These are phyloP conservation scores for Euplexia lucipara DNA, from an alignment of 2,888 invertebrate species.

Conservation along the genomic window DNA sequence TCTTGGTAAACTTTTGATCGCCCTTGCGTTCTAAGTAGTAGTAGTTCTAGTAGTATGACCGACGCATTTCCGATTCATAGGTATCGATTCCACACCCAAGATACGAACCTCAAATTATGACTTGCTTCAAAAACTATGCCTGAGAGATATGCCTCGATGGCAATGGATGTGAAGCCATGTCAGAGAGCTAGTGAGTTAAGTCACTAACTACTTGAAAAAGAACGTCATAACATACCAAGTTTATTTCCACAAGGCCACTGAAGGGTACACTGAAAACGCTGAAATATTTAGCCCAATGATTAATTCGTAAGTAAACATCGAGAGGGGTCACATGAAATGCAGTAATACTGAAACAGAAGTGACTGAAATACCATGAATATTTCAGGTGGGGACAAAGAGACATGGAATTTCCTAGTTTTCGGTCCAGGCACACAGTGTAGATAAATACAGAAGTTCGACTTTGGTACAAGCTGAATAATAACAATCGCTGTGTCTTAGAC, in stretches of 20 bases:
- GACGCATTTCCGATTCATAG: no score
- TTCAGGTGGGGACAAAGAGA: conserved; percentile 57
- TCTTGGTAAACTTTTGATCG: not conserved
- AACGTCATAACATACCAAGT: conserved; percentile 15
- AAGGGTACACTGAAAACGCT: conserved; percentile 12
- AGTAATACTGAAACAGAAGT: conserved; percentile 44
- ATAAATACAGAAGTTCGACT: conserved; percentile 13
- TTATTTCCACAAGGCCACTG: conserved; percentile 6
- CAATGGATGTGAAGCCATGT: no score
- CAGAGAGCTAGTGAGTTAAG: no score
- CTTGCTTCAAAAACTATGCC: no score
- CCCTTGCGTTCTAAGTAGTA: no score
- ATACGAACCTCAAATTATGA: no score
- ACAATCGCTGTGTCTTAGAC: no score
- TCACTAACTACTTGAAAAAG: no score
- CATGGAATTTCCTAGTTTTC: conserved; percentile 48
- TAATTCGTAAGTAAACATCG: conserved; percentile 39
- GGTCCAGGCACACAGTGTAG: not conserved
- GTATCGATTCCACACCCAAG: no score
- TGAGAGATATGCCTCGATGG: no score
- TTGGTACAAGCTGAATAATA: no score
- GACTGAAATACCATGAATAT: conserved; percentile 61
- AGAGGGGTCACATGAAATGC: conserved; percentile 44
- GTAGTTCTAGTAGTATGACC: no score
- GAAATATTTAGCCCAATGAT: conserved; percentile 53